Evolutionary conservation across 2,113 vertebrate species (phyloP), one percentile per base, ranked within the genome.

Genomic region (Pandion haliaetus): DNA sequence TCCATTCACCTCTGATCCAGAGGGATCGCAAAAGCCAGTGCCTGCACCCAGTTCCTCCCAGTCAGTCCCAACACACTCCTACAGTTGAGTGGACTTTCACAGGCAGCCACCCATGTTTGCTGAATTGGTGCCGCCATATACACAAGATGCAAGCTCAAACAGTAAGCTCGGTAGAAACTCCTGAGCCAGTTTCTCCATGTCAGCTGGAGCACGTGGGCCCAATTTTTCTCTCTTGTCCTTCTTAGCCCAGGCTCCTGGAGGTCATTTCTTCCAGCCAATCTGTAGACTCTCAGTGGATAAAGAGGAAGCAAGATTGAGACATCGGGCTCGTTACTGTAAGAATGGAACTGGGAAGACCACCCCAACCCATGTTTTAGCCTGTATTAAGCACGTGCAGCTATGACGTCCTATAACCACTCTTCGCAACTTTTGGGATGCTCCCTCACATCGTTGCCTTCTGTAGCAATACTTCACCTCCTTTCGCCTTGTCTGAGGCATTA

Each of bases 81-180:
- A 38, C 16, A 70, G 13, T 0, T 3, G 34, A 62, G 36, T 3
- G 5, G 20, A 14, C 55, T 74, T 26, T 3, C 61, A n/a, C 42
- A 17, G 45, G 28, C 72, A 55, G 71, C 20, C 10, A 3, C 19
- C 31, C 1, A 0, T 32, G 29, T 13, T 32, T 62, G 38, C n/a
- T 9, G 28, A 40, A 42, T 14, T 0, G 0, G 8, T 2, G 9
- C 16, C 3, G 2, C n/a, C 31, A 6, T 0, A 8, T 1, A 28
- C 3, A 2, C 17, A 23, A 38, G 9, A 31, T 7, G 5, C 6
- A 5, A 45, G 34, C 14, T 57, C 50, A 11, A 70, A n/a, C 4
- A n/a, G 16, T 19, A 59, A 50, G 17, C 26, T n/a, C 1, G 0
- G 21, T 6, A 83, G 29, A 55, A 83, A 40, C 47, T 79, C 40